Conservation (phyloP, 1,140 invertebrate species). For the Drosophila tsacasi region DNA sequence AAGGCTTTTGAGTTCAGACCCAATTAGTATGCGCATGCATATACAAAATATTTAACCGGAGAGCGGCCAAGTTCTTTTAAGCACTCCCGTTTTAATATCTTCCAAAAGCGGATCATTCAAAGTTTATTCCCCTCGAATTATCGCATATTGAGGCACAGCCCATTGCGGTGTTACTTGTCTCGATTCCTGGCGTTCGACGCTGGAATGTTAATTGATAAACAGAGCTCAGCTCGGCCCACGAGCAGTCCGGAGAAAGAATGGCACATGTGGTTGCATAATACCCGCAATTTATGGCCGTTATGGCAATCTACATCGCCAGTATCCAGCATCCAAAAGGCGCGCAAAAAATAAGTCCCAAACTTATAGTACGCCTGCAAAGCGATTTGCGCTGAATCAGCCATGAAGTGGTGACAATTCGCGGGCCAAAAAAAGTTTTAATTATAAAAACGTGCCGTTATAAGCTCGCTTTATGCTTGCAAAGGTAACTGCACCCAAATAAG, state of each 20-base stretch:
- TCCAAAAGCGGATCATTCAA: not conserved
- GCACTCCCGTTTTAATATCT: conserved; percentile 15
- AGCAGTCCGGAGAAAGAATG: conserved; percentile 30
- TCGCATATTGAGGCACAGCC: not conserved
- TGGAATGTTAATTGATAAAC: conserved; percentile 38
- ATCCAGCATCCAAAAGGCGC: conserved; percentile 21
- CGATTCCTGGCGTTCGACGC: not conserved
- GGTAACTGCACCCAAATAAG: conserved; percentile 42
- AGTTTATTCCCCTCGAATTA: conserved; percentile 30
- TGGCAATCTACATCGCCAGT: conserved; percentile 15
- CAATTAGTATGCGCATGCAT: conserved; percentile 1
- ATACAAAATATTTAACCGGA: not conserved
- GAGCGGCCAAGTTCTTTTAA: not conserved
- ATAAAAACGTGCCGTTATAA: conserved; percentile 49
- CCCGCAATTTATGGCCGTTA: conserved; percentile 26
- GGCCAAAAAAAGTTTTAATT: conserved; percentile 42
- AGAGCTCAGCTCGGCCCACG: not conserved
- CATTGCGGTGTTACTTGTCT: not conserved
- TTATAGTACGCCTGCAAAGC: not conserved
- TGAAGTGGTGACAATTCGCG: conserved; percentile 41
- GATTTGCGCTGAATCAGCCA: conserved; percentile 34
- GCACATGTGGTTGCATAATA: conserved; percentile 31
- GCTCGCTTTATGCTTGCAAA: conserved; percentile 15
- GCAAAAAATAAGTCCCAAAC: conserved; percentile 4
- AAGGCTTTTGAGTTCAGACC: too few relatives aligned